These are phyloP conservation scores for Chymomyza caudatula DNA, from an alignment of 2,888 invertebrate species.

Conservation along the genomic window DNA sequence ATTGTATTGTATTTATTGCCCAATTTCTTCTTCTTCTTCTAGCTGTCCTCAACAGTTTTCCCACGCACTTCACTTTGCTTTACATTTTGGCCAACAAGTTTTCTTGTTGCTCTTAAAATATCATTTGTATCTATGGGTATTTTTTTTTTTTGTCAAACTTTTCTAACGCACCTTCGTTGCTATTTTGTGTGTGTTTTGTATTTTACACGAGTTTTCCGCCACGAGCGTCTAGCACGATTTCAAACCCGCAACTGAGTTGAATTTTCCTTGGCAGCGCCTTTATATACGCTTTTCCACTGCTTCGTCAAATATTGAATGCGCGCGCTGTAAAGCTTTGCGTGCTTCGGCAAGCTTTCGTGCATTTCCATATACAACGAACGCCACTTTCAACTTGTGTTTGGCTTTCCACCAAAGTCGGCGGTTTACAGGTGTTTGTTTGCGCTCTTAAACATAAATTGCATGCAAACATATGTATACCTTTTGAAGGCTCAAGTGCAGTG, in stretches of 20 bases:
- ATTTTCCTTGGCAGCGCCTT: conserved; percentile 46
- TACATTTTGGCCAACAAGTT: not conserved
- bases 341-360: conserved; percentile 32
- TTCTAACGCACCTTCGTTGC: conserved; percentile 17
- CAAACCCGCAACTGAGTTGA: conserved; percentile 66
- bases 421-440: conserved; percentile 70
- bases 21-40: too few relatives aligned
- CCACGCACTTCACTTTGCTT: not conserved
- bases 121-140: conserved; percentile 41
- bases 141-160: not conserved
- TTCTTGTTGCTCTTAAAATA: not conserved
- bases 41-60: not conserved
- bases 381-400: conserved; percentile 19
- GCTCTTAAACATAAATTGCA: not conserved
- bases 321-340: conserved; percentile 32
- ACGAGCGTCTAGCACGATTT: conserved; percentile 34
- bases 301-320: conserved; percentile 58
- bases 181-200: conserved; percentile 13
- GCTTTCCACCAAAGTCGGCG: conserved; percentile 2
- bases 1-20: not conserved
- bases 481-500: not conserved
- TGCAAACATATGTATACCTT: too few relatives aligned
- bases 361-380: conserved; percentile 12
- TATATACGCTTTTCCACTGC: conserved; percentile 54
- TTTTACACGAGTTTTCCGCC: conserved; percentile 31